A percentile compares a stretch with the other conserved stretches of the same genome.
phyloP scores from a whole-genome alignment of 1,140 invertebrate genomes.

The Wiebesia pumilae region DNA sequence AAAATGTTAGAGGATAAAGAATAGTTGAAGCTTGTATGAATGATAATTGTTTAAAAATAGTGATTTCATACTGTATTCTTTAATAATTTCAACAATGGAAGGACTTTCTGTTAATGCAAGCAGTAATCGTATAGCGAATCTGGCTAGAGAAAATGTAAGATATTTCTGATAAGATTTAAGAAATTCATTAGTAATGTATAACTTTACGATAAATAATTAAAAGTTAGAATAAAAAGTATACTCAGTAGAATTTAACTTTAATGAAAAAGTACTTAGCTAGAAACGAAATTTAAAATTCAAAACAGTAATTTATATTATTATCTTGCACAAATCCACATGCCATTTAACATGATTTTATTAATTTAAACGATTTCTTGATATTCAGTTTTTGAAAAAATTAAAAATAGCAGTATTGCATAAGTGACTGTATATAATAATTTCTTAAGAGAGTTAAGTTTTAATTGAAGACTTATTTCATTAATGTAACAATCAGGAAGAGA shows the following conservation, averaged over 20 bases:
- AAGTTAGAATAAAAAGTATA: background rate
- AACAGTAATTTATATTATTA: too few species aligned
- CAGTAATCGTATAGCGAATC: constrained; percentile 27
- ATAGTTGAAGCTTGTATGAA: background rate
- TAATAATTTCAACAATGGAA: constrained; percentile 24
- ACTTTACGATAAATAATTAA: background rate
- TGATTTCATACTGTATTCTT: background rate
- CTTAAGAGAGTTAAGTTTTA: constrained; percentile 38
- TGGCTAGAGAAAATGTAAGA: constrained; percentile 59
- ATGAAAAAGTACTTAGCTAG: too few species aligned
- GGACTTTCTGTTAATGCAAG: constrained; percentile 53
- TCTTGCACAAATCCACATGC: background rate
- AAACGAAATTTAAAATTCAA: too few species aligned
- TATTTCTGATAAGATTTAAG: background rate
- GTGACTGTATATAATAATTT: background rate
- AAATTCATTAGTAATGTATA: background rate
- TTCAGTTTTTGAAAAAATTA: too few species aligned
- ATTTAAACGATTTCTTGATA: background rate
- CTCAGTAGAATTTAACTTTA: too few species aligned
- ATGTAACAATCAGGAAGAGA: constrained; percentile 74
- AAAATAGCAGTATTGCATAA: too few species aligned
- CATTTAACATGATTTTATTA: background rate
- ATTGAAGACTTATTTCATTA: constrained; percentile 55
- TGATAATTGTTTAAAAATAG: background rate
- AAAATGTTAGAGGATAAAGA: background rate